phyloP scores from a whole-genome alignment of 2,797 vertebrate genomes.

The Yasuhikotakia modesta region DNA sequence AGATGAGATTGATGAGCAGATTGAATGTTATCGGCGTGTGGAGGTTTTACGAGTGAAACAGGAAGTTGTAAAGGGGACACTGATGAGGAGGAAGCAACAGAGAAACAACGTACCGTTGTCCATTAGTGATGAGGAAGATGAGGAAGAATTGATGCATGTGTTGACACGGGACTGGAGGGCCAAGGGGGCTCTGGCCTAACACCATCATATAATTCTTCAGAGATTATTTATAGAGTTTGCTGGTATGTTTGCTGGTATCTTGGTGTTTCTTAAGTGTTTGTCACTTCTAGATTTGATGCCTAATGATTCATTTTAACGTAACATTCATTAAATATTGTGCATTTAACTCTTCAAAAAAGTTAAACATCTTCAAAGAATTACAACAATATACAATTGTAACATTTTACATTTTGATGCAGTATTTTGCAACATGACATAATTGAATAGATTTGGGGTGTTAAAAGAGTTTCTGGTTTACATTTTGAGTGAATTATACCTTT shows the following conservation, averaged over 20 bases:
- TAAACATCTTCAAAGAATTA: neutral
- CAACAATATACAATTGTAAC: too few species aligned
- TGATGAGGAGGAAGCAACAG: conserved; percentile 57
- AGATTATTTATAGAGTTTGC: too few species aligned
- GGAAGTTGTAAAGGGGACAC: conserved; percentile 81
- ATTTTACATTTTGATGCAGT: too few species aligned
- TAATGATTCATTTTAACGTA: neutral
- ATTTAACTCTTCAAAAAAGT: too few species aligned
- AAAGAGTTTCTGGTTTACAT: too few species aligned
- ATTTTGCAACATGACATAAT: too few species aligned
- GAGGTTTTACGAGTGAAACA: conserved; percentile 86
- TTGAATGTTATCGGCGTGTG: conserved; percentile 90
- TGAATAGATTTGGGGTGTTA: too few species aligned
- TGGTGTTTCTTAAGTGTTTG: too few species aligned
- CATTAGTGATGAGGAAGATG: conserved; percentile 73
- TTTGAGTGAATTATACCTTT: too few species aligned
- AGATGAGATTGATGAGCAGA: conserved; percentile 96
- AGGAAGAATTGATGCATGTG: conserved; percentile 88
- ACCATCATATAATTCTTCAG: too few species aligned
- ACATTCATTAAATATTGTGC: neutral
- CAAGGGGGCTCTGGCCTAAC: conserved; percentile 88
- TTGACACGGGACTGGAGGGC: conserved; percentile 92
- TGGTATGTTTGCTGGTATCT: too few species aligned
- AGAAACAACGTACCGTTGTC: conserved; percentile 34
- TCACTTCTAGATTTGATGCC: too few species aligned